Base-by-base conservation (phyloP, 2,797 vertebrate species). In the Zenarchopterus dispar region DNA sequence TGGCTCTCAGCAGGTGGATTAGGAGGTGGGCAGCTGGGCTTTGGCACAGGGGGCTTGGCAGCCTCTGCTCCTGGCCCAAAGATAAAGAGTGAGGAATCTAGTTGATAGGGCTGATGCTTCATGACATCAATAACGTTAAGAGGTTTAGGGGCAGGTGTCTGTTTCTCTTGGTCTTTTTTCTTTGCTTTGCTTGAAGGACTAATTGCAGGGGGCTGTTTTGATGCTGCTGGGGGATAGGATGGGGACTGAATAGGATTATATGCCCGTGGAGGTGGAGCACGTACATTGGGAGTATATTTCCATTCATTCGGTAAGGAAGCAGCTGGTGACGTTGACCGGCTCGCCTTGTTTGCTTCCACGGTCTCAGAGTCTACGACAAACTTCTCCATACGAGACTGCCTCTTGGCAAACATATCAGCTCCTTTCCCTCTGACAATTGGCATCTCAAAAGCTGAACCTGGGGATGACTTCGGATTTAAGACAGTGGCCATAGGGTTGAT, bases 381-480 rank as follows among this genome's bases (percentile, higher is more conserved):
- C 80, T 97, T 98, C 90, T 99, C 97, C 98, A 99, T 99, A 18
- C 98, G 95, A 17, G 97, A 97, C 82, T 96, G 97, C 90, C 98
- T 94, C 83, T 96, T 97, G 23, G 97, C 98, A 56, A 99, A 99
- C 77, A 99, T 93, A 84, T 99, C 96, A 11, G 98, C 98, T 80
- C 98, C 98, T 90, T 95, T 99, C 36, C 97, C 98, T 44, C 84
- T 94, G 86, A 98, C 93, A 0, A 91, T 92, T 4, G 95, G 96
- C 93, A 99, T 96, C 87, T 97, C 95, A 26, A 86, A 94, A 69
- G 95, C 80, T 36, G 95, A 89, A 80, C 95, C 94, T 28, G 64
- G 70, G 6, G 91, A 88, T 26, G 84, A 72, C 51, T 68, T 68
- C 31, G 86, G 77, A 46, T 84, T 84, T 36, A 92, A 75, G 67